phyloP scores from a whole-genome alignment of 2,797 vertebrate species.

The Danio tinwini region DNA sequence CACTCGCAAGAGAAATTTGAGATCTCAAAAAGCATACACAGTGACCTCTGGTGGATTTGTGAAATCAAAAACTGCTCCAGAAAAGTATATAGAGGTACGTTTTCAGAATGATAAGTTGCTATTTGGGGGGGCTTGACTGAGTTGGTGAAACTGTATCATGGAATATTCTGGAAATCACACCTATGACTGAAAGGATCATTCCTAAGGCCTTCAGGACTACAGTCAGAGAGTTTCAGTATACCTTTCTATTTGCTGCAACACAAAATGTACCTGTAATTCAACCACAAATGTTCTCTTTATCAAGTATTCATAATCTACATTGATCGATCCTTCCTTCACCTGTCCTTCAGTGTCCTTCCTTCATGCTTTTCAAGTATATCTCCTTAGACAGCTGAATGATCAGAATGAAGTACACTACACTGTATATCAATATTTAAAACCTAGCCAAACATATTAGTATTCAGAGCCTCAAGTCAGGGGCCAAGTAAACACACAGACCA shows the following conservation, averaged over 20 bases:
- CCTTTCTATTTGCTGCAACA: background rate
- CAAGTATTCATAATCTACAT: background rate
- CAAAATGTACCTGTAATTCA: background rate
- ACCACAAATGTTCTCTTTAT: background rate
- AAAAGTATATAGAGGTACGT: no score
- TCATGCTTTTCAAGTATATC: constrained; percentile 11
- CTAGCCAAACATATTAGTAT: constrained; percentile 41
- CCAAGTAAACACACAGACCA: constrained; percentile 49
- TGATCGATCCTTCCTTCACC: background rate
- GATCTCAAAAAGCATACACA: no score
- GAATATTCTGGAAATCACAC: no score
- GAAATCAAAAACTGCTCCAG: no score
- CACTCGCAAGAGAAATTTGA: no score
- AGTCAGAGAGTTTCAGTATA: no score
- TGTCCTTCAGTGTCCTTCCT: background rate
- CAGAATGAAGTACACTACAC: constrained; percentile 7
- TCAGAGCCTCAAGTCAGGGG: constrained; percentile 43
- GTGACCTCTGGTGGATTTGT: no score
- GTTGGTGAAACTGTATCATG: no score
- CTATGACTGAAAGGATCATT: no score
- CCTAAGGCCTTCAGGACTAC: no score
- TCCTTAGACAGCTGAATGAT: background rate
- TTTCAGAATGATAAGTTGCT: no score
- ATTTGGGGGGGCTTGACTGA: no score
- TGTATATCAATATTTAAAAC: constrained; percentile 54